Evolutionary conservation across 2,797 vertebrate genomes (phyloP).

Genomic region (Enteromius viviparus): DNA sequence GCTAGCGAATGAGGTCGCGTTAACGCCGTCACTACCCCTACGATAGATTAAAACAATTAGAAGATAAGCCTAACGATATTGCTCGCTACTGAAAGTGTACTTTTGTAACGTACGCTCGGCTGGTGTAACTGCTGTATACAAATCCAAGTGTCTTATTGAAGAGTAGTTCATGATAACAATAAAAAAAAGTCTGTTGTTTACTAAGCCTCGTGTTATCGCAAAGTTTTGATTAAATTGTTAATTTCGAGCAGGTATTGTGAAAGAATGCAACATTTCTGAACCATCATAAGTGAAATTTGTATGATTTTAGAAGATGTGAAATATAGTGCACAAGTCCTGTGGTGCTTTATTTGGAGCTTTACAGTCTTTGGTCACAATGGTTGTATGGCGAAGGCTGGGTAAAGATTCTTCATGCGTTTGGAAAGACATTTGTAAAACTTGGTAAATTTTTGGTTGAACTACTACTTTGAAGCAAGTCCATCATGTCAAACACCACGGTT

Average conservation of each 20-base stretch:
- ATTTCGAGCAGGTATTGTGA: background rate
- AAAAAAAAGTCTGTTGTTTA: background rate
- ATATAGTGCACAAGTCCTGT: background rate
- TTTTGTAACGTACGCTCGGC: background rate
- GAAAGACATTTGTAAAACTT: background rate
- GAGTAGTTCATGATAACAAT: background rate
- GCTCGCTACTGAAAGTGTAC: background rate
- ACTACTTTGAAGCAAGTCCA: background rate
- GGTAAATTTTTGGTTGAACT: conserved; percentile 5
- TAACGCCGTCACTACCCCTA: conserved; percentile 5
- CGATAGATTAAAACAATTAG: conserved; percentile 5
- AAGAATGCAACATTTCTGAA: background rate
- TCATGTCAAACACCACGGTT: background rate
- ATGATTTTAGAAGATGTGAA: background rate
- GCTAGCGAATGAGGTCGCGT: conserved; percentile 30
- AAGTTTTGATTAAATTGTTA: background rate
- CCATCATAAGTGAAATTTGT: background rate
- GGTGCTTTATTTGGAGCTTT: background rate
- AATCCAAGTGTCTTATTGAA: conserved; percentile 33
- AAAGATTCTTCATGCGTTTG: background rate
- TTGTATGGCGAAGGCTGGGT: background rate
- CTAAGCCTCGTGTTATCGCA: background rate
- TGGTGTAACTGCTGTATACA: background rate
- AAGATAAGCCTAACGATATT: conserved; percentile 4
- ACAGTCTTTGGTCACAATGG: background rate